phyloP scores from a whole-genome alignment of 2,113 vertebrate species.

The Prunella fulvescens region DNA sequence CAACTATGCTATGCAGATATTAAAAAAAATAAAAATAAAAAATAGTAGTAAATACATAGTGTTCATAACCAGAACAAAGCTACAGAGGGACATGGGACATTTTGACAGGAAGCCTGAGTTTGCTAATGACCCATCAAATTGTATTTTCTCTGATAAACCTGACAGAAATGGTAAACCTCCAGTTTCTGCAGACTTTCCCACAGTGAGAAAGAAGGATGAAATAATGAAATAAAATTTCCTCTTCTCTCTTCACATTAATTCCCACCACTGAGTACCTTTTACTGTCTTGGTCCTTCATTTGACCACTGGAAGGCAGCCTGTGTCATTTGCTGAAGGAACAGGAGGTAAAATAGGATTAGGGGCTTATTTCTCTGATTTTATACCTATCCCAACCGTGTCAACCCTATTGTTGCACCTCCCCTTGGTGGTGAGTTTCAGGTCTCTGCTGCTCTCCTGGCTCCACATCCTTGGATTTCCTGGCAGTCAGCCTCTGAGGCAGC shows the following conservation, averaged over 20 bases:
- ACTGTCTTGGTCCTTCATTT: neutral
- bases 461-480: neutral
- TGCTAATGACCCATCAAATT: neutral
- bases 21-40: neutral
- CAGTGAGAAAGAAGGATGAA: neutral
- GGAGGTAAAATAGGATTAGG: neutral
- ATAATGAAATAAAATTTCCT: neutral
- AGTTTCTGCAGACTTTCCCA: neutral
- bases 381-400: neutral
- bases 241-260: neutral
- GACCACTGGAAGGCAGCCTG: neutral
- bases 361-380: neutral
- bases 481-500: neutral
- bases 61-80: neutral
- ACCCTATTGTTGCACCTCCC: rapidly evolving
- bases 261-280: neutral
- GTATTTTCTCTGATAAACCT: neutral
- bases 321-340: neutral
- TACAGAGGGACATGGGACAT: neutral
- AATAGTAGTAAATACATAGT: neutral
- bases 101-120: neutral
- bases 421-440: neutral
- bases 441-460: neutral
- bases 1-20: neutral
- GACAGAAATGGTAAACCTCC: neutral